phyloP scores from a whole-genome alignment of 2,113 vertebrate species.

The Turnix velox region DNA sequence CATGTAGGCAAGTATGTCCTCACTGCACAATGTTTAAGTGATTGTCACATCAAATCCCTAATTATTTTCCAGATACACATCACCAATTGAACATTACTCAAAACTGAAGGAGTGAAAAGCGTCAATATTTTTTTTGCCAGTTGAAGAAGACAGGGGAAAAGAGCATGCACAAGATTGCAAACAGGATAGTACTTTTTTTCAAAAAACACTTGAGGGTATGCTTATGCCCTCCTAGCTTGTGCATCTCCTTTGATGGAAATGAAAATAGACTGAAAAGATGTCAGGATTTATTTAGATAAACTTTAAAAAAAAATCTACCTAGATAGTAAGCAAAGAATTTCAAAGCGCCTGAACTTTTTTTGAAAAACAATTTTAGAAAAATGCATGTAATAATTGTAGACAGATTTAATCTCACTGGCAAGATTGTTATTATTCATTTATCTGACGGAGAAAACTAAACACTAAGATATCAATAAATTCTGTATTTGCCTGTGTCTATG shows the following conservation, averaged over 20 bases:
- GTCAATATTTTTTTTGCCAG: not conserved
- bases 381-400: not conserved
- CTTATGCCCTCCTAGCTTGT: not conserved
- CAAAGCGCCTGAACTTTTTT: not conserved
- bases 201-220: not conserved
- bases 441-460: not conserved
- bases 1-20: not conserved
- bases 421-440: not conserved
- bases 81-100: not conserved
- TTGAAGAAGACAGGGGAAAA: not conserved
- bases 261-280: not conserved
- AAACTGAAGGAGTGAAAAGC: not conserved
- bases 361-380: rapidly evolving
- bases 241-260: not conserved
- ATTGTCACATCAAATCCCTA: not conserved
- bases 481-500: not conserved
- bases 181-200: not conserved
- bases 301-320: not conserved
- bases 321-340: not conserved
- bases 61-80: not conserved
- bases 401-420: not conserved
- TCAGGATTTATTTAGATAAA: not conserved
- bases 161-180: not conserved
- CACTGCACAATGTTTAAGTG: conserved; percentile 2
- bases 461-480: not conserved